Percentiles rank a stretch among this genome's conserved stretches.
phyloP scores from a whole-genome alignment of 2,113 vertebrate species.

The Tychaedon coryphoeus region DNA sequence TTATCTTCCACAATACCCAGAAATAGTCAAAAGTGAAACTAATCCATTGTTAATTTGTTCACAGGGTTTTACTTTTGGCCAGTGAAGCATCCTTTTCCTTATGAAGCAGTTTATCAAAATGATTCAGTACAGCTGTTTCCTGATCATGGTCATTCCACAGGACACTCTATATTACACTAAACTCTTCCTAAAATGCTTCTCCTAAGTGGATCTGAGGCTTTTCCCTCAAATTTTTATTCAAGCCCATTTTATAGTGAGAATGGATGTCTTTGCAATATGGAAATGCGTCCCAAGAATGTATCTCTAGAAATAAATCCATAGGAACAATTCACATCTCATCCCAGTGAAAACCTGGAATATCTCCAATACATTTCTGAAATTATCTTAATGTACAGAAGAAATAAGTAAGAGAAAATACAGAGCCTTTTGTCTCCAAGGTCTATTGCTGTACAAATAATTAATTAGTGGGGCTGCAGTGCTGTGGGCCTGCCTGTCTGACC shows the following conservation, averaged over 20 bases:
- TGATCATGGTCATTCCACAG: background rate
- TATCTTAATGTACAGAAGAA: background rate
- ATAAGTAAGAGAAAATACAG: background rate
- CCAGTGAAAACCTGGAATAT: background rate
- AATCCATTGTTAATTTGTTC: background rate
- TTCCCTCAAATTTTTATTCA: background rate
- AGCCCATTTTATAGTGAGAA: background rate
- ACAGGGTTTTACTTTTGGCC: background rate
- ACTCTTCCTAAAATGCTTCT: background rate
- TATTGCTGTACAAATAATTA: constrained; percentile 41
- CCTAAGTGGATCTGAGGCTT: background rate
- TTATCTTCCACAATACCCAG: background rate
- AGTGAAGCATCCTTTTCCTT: background rate
- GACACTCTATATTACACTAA: background rate
- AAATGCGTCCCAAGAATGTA: background rate
- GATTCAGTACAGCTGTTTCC: background rate
- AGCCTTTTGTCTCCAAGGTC: background rate
- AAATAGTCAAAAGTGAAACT: background rate
- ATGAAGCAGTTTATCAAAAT: background rate
- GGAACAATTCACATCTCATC: background rate
- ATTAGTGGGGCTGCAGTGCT: constrained; percentile 11
- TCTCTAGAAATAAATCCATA: background rate
- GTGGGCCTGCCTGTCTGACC: constrained; percentile 29
- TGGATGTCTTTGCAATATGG: background rate
- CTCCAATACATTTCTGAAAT: background rate